A percentile compares a stretch with the other conserved stretches of the same genome.
These are phyloP conservation scores for Drosophila setifemur DNA, from an alignment of 1,140 invertebrate species.

Conservation along the genomic window DNA sequence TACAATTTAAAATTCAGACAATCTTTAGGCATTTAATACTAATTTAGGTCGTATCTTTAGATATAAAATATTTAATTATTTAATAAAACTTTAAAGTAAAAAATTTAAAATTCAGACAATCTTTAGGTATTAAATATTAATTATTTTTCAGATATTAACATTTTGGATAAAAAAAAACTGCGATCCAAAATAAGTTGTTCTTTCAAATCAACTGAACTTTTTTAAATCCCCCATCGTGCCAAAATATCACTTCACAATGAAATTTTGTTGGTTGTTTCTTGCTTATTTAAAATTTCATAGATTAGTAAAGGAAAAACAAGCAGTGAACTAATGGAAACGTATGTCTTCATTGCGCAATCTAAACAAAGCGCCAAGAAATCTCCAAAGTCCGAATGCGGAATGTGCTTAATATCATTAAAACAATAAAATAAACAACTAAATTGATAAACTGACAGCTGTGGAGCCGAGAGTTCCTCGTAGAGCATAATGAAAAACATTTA, in stretches of 20 bases:
- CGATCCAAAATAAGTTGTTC: too few species aligned
- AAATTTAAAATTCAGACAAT: too few species aligned
- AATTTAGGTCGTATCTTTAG: too few species aligned
- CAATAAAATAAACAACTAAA: constrained; percentile 75
- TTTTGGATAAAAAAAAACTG: too few species aligned
- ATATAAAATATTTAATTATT: too few species aligned
- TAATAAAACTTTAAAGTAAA: too few species aligned
- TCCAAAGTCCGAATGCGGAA: constrained; percentile 41
- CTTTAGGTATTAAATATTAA: too few species aligned
- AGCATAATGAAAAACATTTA: constrained; percentile 25
- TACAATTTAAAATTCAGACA: too few species aligned
- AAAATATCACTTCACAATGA: too few species aligned
- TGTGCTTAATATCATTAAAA: constrained; percentile 77
- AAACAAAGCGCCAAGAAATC: constrained; percentile 45
- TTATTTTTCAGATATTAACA: too few species aligned
- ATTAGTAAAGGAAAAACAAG: constrained; percentile 59
- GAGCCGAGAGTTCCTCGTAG: constrained; percentile 1
- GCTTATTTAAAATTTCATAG: constrained; percentile 75
- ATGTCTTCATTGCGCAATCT: constrained; percentile 67
- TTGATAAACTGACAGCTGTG: constrained; percentile 53
- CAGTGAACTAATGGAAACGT: constrained; percentile 65
- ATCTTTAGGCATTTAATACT: too few species aligned
- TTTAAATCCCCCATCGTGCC: too few species aligned
- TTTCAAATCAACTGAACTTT: constrained; percentile 28
- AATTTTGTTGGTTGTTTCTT: constrained; percentile 37